Evolutionary conservation across 2,113 vertebrate genomes (phyloP).

Genomic region (Tachysurus vachellii): DNA sequence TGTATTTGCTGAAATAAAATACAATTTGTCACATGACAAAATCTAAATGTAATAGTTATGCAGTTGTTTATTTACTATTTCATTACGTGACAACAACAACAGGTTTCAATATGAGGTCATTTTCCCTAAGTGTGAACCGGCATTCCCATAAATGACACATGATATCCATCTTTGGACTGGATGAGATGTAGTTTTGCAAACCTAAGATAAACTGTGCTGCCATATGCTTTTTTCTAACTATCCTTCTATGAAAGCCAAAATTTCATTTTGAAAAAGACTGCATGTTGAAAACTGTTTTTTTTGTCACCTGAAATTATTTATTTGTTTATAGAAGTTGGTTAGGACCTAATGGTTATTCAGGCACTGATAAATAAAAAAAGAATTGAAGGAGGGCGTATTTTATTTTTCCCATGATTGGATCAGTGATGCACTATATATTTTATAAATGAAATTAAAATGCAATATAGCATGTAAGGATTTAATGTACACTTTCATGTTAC

Average conservation of each 20-base stretch:
- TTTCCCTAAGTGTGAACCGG: background rate
- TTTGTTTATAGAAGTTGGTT: no score
- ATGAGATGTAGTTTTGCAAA: no score
- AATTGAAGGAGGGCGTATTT: no score
- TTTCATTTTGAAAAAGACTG: background rate
- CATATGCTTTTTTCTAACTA: background rate
- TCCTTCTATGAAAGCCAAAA: background rate
- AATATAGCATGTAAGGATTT: no score
- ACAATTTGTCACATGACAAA: background rate
- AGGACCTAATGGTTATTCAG: no score
- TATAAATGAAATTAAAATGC: no score
- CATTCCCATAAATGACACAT: no score
- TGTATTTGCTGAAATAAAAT: slow-evolving; percentile 28
- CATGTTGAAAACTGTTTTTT: background rate
- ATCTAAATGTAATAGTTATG: background rate
- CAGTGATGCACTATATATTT: no score
- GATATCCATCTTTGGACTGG: no score
- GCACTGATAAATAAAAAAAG: no score
- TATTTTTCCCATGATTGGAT: no score
- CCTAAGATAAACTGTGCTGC: background rate
- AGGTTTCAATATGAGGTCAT: background rate
- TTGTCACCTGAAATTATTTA: background rate
- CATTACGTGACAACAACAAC: background rate
- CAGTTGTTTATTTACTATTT: background rate
- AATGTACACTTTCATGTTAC: no score